Percentiles rank a stretch among this genome's conserved stretches.
These are phyloP conservation scores for Calliopsis andreniformis DNA, from an alignment of 1,140 invertebrate genomes.

Conservation along the genomic window DNA sequence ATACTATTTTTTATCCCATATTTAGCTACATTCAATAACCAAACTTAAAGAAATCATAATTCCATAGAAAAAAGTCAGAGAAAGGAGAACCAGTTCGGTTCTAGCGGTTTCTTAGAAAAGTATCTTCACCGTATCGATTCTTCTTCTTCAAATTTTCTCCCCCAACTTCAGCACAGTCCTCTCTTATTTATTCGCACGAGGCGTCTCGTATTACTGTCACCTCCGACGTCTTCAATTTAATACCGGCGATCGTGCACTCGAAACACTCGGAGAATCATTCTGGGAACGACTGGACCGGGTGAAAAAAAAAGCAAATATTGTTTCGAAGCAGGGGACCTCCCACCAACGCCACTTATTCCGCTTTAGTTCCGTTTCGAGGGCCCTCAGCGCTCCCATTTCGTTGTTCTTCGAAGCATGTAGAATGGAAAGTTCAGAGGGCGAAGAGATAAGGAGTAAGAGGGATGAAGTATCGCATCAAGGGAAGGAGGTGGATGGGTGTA, in stretches of 20 bases:
- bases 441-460: background rate
- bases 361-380: slow-evolving; percentile 27
- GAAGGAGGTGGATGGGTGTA: background rate
- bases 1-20: no score
- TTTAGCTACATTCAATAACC: no score
- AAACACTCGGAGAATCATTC: slow-evolving; percentile 4
- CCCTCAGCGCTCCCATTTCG: slow-evolving; percentile 5
- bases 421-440: background rate
- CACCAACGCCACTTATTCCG: slow-evolving; percentile 16
- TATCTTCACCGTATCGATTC: background rate
- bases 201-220: background rate
- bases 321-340: background rate
- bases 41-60: no score
- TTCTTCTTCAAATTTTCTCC: background rate
- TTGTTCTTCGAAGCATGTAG: slow-evolving; percentile 5
- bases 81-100: no score
- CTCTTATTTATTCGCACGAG: background rate
- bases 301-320: slow-evolving; percentile 37
- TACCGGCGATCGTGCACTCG: slow-evolving; percentile 23
- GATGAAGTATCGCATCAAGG: no score
- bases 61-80: no score
- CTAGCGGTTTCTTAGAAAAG: no score
- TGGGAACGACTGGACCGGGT: background rate
- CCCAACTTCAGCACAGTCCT: no score
- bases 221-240: background rate